These are phyloP conservation scores for Gnathonemus echidnorhynchus DNA, from an alignment of 2,113 vertebrate species.

Conservation along the genomic window DNA sequence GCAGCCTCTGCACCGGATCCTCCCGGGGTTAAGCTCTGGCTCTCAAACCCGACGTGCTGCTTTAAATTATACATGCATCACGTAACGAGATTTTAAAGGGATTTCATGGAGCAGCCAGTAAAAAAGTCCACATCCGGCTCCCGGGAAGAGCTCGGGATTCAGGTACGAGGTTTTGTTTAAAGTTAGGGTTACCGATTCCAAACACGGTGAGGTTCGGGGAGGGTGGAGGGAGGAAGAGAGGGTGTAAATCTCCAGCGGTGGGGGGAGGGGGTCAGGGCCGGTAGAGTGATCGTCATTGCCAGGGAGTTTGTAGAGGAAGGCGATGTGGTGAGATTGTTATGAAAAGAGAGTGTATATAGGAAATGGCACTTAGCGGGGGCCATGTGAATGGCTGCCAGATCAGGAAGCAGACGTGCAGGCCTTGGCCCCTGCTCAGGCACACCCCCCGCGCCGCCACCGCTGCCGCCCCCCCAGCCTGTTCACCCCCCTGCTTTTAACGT, in stretches of 20 bases:
- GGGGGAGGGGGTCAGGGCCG: background rate
- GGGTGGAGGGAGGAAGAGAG: background rate
- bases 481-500: too few relatives aligned
- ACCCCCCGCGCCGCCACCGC: constrained; percentile 29
- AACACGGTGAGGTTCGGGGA: constrained; percentile 78
- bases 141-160: constrained; percentile 84
- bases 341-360: constrained; percentile 83
- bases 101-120: constrained; percentile 70
- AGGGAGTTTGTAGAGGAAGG: constrained; percentile 77
- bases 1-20: constrained; percentile 67
- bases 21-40: constrained; percentile 70
- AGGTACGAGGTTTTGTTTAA: constrained; percentile 93
- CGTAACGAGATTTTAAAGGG: constrained; percentile 31
- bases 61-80: constrained; percentile 15
- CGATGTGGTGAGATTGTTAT: constrained; percentile 83
- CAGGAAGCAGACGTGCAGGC: constrained; percentile 86
- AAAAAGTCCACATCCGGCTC: constrained; percentile 80
- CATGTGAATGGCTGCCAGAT: constrained; percentile 84
- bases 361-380: constrained; percentile 87
- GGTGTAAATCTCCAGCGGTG: constrained; percentile 21
- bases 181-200: constrained; percentile 85
- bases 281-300: constrained; percentile 63
- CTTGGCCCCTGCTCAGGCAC: constrained; percentile 73
- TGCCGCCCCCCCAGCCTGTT: constrained; percentile 24
- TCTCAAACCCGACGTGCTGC: constrained; percentile 69